phyloP scores from a whole-genome alignment of 1,140 invertebrate species.

The Epicauta chinensis region DNA sequence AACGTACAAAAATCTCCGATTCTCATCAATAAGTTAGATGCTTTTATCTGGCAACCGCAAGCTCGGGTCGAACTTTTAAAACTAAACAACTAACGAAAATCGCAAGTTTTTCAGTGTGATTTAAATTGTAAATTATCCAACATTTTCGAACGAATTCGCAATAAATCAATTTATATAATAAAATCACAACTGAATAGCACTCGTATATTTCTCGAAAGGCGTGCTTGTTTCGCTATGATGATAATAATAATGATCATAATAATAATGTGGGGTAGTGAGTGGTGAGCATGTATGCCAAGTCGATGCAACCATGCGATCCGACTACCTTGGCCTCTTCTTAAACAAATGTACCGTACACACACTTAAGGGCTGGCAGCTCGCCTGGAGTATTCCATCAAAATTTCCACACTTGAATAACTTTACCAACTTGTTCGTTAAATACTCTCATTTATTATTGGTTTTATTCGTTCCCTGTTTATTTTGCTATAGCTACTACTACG shows the following conservation, averaged over 20 bases:
- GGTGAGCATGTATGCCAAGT: slow-evolving; percentile 18
- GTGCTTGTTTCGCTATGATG: too few relatives aligned
- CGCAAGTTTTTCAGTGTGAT: background rate
- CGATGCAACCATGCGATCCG: slow-evolving; percentile 18
- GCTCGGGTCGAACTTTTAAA: too few relatives aligned
- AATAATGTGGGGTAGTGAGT: background rate
- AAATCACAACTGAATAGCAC: too few relatives aligned
- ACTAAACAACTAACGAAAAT: too few relatives aligned
- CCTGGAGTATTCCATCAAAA: slow-evolving; percentile 23
- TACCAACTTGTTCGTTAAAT: slow-evolving; percentile 22
- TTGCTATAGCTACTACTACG: too few relatives aligned
- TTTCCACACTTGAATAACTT: slow-evolving; percentile 22
- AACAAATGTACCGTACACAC: slow-evolving; percentile 23
- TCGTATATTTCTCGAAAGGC: too few relatives aligned
- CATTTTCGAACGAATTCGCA: background rate
- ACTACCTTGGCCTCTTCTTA: slow-evolving; percentile 23
- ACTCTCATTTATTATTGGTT: slow-evolving; percentile 21
- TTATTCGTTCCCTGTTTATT: slow-evolving; percentile 17
- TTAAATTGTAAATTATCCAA: slow-evolving; percentile 14
- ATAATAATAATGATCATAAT: too few relatives aligned
- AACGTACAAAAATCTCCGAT: too few relatives aligned
- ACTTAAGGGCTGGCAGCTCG: slow-evolving; percentile 19
- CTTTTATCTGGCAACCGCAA: too few relatives aligned
- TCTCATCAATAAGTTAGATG: too few relatives aligned
- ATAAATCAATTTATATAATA: too few relatives aligned